Conservation (phyloP, 1,140 invertebrate species). For the Zaprionus taronus region DNA sequence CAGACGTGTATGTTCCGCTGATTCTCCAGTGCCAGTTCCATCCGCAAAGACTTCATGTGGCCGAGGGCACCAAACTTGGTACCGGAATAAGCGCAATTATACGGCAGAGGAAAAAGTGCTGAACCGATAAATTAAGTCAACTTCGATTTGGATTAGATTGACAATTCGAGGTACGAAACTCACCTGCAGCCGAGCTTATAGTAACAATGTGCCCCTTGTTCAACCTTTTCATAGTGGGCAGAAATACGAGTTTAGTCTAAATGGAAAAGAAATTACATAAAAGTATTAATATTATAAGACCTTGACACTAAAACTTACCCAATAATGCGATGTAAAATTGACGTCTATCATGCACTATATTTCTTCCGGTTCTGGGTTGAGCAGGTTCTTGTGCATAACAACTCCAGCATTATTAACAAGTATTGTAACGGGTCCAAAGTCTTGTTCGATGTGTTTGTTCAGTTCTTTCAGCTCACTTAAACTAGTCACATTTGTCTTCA, state of each 20-base stretch:
- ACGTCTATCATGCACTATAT: conserved; percentile 65
- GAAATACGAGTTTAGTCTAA: conserved; percentile 88
- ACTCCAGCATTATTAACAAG: conserved; percentile 75
- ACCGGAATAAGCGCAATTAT: conserved; percentile 85
- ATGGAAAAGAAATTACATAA: too few species aligned
- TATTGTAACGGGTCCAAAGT: conserved; percentile 67
- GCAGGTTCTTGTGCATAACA: conserved; percentile 34
- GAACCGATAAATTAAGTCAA: too few species aligned
- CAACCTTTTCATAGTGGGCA: conserved; percentile 93
- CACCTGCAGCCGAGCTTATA: conserved; percentile 92
- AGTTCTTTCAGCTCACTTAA: conserved; percentile 43
- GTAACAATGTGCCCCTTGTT: conserved; percentile 94
- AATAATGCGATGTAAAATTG: conserved; percentile 64
- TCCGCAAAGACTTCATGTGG: conserved; percentile 88
- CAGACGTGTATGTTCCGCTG: conserved; percentile 48
- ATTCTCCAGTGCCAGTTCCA: conserved; percentile 49
- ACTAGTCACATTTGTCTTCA: conserved; percentile 50
- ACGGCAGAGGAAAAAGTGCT: conserved; percentile 51
- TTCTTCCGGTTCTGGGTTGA: conserved; percentile 38
- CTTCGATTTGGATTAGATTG: too few species aligned
- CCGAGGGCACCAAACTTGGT: conserved; percentile 90
- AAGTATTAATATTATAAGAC: too few species aligned
- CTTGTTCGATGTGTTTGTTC: conserved; percentile 28
- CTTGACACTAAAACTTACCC: conserved; percentile 37
- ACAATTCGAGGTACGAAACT: not conserved